Conservation (phyloP, 2,888 invertebrate species). For the Nomada fucata region DNA sequence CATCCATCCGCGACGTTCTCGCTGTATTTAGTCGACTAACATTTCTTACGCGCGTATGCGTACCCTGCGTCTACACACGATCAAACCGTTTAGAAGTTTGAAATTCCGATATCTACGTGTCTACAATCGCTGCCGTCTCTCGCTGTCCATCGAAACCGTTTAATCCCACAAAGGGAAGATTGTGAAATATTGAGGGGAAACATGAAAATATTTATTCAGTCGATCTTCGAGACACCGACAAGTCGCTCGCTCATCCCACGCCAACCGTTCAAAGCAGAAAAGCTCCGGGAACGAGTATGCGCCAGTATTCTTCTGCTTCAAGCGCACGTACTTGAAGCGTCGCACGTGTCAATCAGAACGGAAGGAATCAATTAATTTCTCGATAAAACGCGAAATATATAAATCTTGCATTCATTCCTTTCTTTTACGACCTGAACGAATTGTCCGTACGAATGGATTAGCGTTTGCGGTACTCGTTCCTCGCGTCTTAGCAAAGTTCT, state of each 20-base stretch:
- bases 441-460: no score
- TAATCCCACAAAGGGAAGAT: no score
- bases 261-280: conserved; percentile 22
- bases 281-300: background rate
- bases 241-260: background rate
- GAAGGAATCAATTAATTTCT: conserved; percentile 44
- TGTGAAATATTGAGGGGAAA: no score
- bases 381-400: background rate
- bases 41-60: background rate
- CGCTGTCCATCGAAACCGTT: no score
- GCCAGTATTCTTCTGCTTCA: conserved; percentile 22
- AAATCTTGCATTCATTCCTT: no score
- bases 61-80: background rate
- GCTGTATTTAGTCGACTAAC: background rate
- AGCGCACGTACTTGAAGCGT: background rate
- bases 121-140: no score
- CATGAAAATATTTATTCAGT: background rate
- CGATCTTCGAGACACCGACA: background rate
- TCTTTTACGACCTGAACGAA: no score
- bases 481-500: no score
- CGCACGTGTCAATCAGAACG: conserved; percentile 19
- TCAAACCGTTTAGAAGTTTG: background rate
- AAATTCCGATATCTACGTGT: background rate
- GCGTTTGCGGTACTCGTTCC: no score
- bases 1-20: background rate